Evolutionary conservation across 2,888 invertebrate species (phyloP).

Genomic region (Prosopocoilus inquinatus): DNA sequence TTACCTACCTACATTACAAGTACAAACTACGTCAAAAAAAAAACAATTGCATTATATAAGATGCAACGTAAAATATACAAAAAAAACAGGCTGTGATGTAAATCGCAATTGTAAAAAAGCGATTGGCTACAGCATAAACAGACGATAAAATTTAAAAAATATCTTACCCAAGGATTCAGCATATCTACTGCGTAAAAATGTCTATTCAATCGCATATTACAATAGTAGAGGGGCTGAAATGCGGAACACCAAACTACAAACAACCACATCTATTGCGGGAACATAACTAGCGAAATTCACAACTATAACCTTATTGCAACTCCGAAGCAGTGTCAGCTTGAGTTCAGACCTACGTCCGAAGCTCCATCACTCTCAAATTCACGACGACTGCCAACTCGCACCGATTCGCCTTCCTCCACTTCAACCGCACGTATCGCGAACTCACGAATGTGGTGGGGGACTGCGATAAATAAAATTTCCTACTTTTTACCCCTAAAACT

Average conservation of each 20-base stretch:
- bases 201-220: slow-evolving; percentile 3
- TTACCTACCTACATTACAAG: too few relatives aligned
- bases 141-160: background rate
- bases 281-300: slow-evolving; percentile 18
- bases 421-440: slow-evolving; percentile 17
- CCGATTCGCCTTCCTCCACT: background rate
- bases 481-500: slow-evolving; percentile 17
- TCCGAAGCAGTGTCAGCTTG: background rate
- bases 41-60: too few relatives aligned
- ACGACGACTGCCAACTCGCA: slow-evolving; percentile 13
- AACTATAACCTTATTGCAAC: slow-evolving; percentile 13
- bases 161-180: slow-evolving; percentile 5
- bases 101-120: too few relatives aligned
- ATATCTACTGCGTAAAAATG: slow-evolving; percentile 7
- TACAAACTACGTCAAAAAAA: too few relatives aligned
- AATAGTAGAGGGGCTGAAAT: slow-evolving; percentile 8
- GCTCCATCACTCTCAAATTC: slow-evolving; percentile 10
- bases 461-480: slow-evolving; percentile 13
- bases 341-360: slow-evolving; percentile 13
- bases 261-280: slow-evolving; percentile 18
- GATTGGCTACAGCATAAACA: too few relatives aligned
- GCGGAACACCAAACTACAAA: slow-evolving; percentile 12
- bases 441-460: slow-evolving; percentile 27
- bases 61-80: too few relatives aligned
- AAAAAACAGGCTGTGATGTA: too few relatives aligned